Base-by-base conservation (phyloP, 2,888 invertebrate species). In the Geotrupes spiniger region DNA sequence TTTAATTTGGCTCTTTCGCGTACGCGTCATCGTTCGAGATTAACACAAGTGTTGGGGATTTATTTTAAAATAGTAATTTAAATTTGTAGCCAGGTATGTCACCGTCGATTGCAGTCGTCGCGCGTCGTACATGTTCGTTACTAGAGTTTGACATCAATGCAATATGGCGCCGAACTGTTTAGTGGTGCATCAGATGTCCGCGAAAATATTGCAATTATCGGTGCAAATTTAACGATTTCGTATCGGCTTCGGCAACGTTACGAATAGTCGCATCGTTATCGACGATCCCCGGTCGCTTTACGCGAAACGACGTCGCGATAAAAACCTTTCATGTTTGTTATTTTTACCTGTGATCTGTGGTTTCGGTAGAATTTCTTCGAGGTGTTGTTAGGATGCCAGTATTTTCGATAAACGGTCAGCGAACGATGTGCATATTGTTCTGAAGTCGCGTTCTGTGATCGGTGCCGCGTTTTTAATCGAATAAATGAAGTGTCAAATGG, bases 121-220 rank as follows among this genome's bases (percentile, higher is more conserved):
- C 26, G 37, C 26, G 42, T 28, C 54, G 54, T 37, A 4, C 10
- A 25, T 14, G 25, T 39, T 40, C 54, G 46, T 42, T 4, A 6
- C 8, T 39, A 25, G 25, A 36, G 42, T 62, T 63, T 63, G 62
- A 63, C 62, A 60, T 57, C 47, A 52, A 52, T 45, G 55, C 60
- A 67, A 66, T 63, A 68, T 68, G 68, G 66, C 68, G 66, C 59
- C 59, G 58, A 59, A 57, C 46, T 55, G 54, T 59, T 58, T 57
- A 57, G 56, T 63, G 58, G 57, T 61, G 60, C 54, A 59, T 62
- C 59, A 61, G 61, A 60, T 61, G 60, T 61, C 59, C 58, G 53
- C 52, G 51, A 59, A 62, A 61, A 58, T 54, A 51, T 41, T 52
- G 42, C 54, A 58, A 54, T 21, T 21, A 21, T 21, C 21, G 21